These are phyloP conservation scores for Eilema depressum DNA, from an alignment of 2,888 invertebrate species.

Conservation along the genomic window DNA sequence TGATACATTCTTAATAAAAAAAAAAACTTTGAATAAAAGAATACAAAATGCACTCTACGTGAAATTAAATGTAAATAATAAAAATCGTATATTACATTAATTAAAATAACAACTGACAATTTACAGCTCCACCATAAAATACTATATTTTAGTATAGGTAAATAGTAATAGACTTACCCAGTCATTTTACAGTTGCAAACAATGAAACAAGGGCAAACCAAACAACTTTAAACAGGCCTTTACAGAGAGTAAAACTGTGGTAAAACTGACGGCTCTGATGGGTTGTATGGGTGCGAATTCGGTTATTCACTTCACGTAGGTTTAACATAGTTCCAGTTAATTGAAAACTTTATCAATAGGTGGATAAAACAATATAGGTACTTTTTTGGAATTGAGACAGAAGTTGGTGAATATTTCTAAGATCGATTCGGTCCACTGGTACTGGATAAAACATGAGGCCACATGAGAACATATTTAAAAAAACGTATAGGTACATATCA, in stretches of 20 bases:
- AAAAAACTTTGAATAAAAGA: too few species aligned
- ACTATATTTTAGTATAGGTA: background rate
- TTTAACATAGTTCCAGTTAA: slow-evolving; percentile 50
- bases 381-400: background rate
- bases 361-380: background rate
- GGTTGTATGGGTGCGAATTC: slow-evolving; percentile 36
- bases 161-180: too few species aligned
- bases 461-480: too few species aligned
- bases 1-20: too few species aligned
- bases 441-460: background rate
- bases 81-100: background rate
- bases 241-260: slow-evolving; percentile 3
- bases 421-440: background rate
- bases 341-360: slow-evolving; percentile 9
- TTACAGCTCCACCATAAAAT: background rate
- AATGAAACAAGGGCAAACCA: background rate
- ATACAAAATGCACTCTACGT: too few species aligned
- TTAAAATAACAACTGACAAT: background rate
- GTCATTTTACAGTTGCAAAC: background rate
- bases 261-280: slow-evolving; percentile 31
- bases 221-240: background rate
- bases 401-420: background rate
- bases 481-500: too few species aligned
- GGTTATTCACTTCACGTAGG: slow-evolving; percentile 49
- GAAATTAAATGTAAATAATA: background rate